A percentile compares a stretch with the other conserved stretches of the same genome.
Evolutionary conservation across 2,113 vertebrate genomes (phyloP).

Genomic region (Pagrus major): DNA sequence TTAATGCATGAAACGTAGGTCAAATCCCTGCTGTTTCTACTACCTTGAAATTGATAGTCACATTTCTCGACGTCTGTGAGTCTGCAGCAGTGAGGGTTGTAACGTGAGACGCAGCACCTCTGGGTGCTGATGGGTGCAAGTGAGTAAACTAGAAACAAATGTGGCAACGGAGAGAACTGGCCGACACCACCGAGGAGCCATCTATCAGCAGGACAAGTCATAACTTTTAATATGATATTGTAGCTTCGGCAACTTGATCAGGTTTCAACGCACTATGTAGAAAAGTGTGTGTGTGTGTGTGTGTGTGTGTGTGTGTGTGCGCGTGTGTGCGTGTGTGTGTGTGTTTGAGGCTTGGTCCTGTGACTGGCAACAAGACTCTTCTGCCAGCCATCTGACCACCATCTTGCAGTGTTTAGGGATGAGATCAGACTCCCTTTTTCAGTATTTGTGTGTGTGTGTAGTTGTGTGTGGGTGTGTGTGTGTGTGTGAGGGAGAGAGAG

Average conservation of each 20-base stretch:
- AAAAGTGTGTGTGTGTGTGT: constrained; percentile 79
- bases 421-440: constrained; percentile 93
- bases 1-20: background rate
- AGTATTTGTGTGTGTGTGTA: constrained; percentile 19
- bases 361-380: constrained; percentile 83
- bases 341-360: constrained; percentile 76
- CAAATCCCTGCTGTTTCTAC: background rate
- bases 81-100: background rate
- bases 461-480: constrained; percentile 26
- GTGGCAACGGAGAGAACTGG: constrained; percentile 24
- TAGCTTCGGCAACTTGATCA: constrained; percentile 57
- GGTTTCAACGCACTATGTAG: constrained; percentile 86
- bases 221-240: constrained; percentile 63
- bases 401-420: constrained; percentile 89
- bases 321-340: constrained; percentile 26
- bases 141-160: constrained; percentile 41
- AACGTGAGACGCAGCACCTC: constrained; percentile 2
- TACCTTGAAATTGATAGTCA: no score
- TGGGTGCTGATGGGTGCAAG: constrained; percentile 3
- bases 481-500: background rate
- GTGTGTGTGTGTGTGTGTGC: constrained; percentile 41
- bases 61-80: background rate
- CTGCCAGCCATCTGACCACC: constrained; percentile 76
- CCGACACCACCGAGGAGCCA: background rate
- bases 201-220: constrained; percentile 43